These are phyloP conservation scores for Bucco capensis DNA, from an alignment of 2,113 vertebrate species.

Conservation along the genomic window DNA sequence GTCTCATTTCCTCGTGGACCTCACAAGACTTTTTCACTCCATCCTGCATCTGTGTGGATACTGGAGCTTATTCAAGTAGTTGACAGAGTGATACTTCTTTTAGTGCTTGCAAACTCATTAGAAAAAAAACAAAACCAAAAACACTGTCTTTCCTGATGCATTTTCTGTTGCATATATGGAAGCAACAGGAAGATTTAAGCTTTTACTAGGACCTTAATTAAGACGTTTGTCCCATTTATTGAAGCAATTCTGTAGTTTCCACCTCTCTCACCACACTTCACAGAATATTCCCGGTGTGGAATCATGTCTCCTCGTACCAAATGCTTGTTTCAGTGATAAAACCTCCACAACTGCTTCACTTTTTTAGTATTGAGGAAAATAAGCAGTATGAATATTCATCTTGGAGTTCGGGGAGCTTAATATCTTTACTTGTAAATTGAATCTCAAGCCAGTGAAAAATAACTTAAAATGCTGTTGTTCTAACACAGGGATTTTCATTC, in stretches of 20 bases:
- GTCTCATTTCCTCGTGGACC: neutral
- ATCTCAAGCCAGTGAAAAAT: neutral
- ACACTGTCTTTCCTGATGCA: neutral
- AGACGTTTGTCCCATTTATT: neutral
- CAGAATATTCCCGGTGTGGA: neutral
- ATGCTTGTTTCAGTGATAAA: neutral
- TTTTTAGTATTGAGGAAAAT: neutral
- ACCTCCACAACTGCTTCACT: neutral
- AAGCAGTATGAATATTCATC: neutral
- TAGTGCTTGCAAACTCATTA: neutral
- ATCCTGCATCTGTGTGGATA: neutral
- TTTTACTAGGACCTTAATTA: neutral
- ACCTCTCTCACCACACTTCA: neutral
- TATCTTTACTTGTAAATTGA: neutral
- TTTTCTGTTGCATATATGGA: neutral
- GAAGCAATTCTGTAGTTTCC: neutral
- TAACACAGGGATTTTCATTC: neutral
- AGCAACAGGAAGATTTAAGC: neutral
- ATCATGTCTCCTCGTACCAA: neutral
- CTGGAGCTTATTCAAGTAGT: neutral
- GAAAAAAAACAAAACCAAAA: neutral
- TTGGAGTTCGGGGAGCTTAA: neutral
- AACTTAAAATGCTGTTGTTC: neutral
- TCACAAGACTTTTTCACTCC: neutral
- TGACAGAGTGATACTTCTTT: neutral